Percentiles rank a stretch among this genome's conserved stretches.
Conservation (phyloP, 2,113 vertebrate species). For the Corythaeola cristata region DNA sequence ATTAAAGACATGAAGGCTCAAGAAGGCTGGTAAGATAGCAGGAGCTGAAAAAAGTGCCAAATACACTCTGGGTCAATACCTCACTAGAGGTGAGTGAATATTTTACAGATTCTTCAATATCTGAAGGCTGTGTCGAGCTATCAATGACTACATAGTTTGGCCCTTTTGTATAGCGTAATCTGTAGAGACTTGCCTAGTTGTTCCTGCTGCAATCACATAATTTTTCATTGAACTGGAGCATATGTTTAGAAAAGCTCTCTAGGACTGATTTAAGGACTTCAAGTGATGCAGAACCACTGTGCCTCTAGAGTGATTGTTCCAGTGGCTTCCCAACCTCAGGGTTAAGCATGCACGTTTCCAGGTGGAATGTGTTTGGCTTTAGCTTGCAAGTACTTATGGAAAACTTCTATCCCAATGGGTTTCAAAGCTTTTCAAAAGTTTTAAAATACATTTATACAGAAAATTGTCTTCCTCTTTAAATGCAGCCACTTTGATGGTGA, state of each 20-base stretch:
- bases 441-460: background rate
- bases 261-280: background rate
- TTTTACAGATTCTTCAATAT: background rate
- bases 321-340: background rate
- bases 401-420: background rate
- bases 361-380: background rate
- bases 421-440: background rate
- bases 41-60: background rate
- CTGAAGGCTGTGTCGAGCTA: background rate
- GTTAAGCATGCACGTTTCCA: background rate
- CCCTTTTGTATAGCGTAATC: background rate
- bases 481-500: background rate
- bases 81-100: background rate
- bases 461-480: background rate
- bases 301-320: background rate
- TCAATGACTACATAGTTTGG: background rate
- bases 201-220: background rate
- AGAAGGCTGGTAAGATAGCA: background rate
- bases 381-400: background rate
- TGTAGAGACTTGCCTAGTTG: background rate
- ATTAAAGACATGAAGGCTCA: background rate
- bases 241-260: background rate
- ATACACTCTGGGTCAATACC: background rate
- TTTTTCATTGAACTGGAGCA: background rate
- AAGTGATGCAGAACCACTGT: background rate